Evolutionary conservation across 2,113 vertebrate genomes (phyloP).

Genomic region (Grammomys surdaster): DNA sequence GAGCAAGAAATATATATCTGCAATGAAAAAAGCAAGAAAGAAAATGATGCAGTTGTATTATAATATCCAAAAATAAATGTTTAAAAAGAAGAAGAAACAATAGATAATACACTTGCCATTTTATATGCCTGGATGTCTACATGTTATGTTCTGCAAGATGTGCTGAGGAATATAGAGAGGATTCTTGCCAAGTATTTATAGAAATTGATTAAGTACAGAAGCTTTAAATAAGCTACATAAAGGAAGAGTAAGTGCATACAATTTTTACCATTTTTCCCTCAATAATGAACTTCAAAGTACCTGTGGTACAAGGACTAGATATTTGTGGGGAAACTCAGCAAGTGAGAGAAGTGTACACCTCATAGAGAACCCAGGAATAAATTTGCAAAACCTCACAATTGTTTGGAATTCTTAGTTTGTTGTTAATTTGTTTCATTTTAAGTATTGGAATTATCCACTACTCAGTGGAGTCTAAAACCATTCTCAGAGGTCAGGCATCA

Average conservation of each 20-base stretch:
- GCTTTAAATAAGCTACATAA: background rate
- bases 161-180: fast-evolving
- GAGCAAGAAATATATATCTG: too few species aligned
- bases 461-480: background rate
- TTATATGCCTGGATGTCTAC: background rate
- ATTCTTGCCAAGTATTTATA: background rate
- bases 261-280: background rate
- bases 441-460: background rate
- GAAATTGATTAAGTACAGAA: background rate
- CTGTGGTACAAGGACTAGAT: background rate
- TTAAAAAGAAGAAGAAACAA: background rate
- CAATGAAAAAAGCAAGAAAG: background rate
- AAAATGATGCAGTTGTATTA: background rate
- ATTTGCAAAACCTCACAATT: background rate
- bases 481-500: background rate
- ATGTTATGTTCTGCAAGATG: background rate
- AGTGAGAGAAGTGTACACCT: background rate
- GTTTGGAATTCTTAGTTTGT: too few species aligned
- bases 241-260: background rate
- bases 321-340: background rate
- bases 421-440: too few species aligned
- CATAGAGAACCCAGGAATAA: background rate
- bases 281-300: background rate
- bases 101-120: too few species aligned
- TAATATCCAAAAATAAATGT: background rate